phyloP scores from a whole-genome alignment of 2,113 vertebrate species.

The Rhombomys opimus region DNA sequence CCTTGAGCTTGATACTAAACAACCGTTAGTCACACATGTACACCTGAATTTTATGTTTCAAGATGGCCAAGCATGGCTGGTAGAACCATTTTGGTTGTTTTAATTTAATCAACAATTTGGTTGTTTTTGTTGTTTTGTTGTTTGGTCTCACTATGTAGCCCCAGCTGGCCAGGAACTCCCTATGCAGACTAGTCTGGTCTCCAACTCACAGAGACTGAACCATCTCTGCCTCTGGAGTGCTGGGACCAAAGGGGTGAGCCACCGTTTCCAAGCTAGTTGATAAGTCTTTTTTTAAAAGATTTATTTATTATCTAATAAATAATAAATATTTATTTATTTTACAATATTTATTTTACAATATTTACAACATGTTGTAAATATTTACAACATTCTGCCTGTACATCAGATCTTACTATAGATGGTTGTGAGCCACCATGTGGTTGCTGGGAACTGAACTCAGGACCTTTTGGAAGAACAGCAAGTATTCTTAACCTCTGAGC shows the following conservation, averaged over 20 bases:
- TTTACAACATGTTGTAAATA: no score
- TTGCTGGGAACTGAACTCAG: no score
- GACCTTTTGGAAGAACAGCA: no score
- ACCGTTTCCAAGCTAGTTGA: not conserved
- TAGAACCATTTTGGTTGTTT: not conserved
- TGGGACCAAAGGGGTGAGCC: not conserved
- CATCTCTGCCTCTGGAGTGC: no score
- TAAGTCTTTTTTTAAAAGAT: not conserved
- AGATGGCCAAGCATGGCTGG: not conserved
- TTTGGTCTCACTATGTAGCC: not conserved
- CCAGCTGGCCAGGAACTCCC: not conserved
- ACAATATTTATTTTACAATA: no score
- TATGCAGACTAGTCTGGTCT: not conserved
- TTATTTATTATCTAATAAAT: no score
- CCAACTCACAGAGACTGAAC: not conserved
- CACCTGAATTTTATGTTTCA: conserved; percentile 17
- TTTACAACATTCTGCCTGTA: no score
- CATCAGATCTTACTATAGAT: no score
- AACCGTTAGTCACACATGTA: not conserved
- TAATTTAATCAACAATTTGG: not conserved
- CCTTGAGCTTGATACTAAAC: not conserved
- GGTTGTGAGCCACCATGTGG: no score
- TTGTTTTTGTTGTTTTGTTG: not conserved
- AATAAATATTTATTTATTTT: no score
- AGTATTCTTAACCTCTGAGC: no score